These are phyloP conservation scores for Burhinus oedicnemus DNA, from an alignment of 2,113 vertebrate genomes.

Conservation along the genomic window DNA sequence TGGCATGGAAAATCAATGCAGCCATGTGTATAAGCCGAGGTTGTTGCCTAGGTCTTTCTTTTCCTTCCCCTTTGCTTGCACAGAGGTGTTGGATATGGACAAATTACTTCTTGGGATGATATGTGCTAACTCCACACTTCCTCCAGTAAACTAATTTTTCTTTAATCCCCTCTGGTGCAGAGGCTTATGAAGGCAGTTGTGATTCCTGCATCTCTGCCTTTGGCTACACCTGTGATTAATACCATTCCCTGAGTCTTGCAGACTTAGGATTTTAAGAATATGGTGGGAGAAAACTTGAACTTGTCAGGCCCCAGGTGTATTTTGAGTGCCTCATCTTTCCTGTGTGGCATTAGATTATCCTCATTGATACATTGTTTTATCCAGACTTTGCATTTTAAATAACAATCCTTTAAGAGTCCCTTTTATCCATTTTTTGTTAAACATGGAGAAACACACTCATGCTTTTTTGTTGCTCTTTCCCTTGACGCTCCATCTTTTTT, in stretches of 20 bases:
- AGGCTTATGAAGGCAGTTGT: not conserved
- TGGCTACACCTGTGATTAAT: slow-evolving; percentile 1
- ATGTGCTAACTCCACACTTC: not conserved
- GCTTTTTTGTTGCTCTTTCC: not conserved
- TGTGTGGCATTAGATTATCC: not conserved
- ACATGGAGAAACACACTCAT: not conserved
- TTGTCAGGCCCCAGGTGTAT: not conserved
- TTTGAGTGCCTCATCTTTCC: not conserved
- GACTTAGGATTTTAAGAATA: not conserved
- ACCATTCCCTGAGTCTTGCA: not conserved
- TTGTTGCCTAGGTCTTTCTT: not conserved
- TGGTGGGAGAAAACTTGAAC: not conserved
- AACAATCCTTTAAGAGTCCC: not conserved
- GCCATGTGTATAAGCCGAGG: not conserved
- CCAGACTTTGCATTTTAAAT: not conserved
- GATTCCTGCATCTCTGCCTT: slow-evolving; percentile 12
- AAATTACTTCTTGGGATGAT: slow-evolving; percentile 2
- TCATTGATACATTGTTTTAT: not conserved
- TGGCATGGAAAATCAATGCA: slow-evolving; percentile 6
- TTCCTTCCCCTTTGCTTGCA: not conserved
- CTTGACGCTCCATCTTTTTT: not conserved
- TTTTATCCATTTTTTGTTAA: not conserved
- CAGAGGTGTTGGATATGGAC: not conserved
- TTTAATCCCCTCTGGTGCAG: not conserved
- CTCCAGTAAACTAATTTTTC: not conserved